These are phyloP conservation scores for Globicephala melas DNA, from an alignment of 2,113 vertebrate genomes.

Conservation along the genomic window DNA sequence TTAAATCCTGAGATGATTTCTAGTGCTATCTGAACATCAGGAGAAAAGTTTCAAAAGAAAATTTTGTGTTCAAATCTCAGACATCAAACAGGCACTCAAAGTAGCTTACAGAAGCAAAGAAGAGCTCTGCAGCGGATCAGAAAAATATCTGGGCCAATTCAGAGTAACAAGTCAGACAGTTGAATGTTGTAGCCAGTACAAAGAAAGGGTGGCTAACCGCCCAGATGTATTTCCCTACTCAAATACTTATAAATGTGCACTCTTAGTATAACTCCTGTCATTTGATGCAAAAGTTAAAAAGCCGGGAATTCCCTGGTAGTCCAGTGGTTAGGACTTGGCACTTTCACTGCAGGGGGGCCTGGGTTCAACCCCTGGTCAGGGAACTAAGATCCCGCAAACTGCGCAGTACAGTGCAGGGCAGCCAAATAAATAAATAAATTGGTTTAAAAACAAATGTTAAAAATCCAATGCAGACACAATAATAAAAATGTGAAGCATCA, in stretches of 20 bases:
- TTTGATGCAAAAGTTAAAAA: slow-evolving; percentile 48
- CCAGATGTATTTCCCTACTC: background rate
- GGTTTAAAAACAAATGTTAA: background rate
- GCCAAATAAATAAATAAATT: background rate
- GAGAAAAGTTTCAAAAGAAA: background rate
- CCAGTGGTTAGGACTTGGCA: background rate
- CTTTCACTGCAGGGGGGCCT: background rate
- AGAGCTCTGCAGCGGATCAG: background rate
- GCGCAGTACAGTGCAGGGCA: too few relatives aligned
- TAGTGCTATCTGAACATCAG: background rate
- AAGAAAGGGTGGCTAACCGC: background rate
- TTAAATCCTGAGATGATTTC: slow-evolving; percentile 38
- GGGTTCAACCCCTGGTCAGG: background rate
- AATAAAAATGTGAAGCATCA: slow-evolving; percentile 19
- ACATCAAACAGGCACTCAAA: background rate
- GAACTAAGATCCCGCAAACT: background rate
- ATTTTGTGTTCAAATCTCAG: slow-evolving; percentile 25
- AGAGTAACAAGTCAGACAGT: background rate
- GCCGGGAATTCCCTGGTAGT: background rate
- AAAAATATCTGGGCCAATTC: slow-evolving; percentile 4
- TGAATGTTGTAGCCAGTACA: background rate
- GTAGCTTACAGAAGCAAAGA: slow-evolving; percentile 26
- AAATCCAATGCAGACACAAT: slow-evolving; percentile 17
- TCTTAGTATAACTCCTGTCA: background rate
- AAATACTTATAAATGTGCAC: slow-evolving; percentile 18